A percentile compares a stretch with the other conserved stretches of the same genome.
These are phyloP conservation scores for Cryptus viduatorius DNA, from an alignment of 2,888 invertebrate genomes.

Conservation along the genomic window DNA sequence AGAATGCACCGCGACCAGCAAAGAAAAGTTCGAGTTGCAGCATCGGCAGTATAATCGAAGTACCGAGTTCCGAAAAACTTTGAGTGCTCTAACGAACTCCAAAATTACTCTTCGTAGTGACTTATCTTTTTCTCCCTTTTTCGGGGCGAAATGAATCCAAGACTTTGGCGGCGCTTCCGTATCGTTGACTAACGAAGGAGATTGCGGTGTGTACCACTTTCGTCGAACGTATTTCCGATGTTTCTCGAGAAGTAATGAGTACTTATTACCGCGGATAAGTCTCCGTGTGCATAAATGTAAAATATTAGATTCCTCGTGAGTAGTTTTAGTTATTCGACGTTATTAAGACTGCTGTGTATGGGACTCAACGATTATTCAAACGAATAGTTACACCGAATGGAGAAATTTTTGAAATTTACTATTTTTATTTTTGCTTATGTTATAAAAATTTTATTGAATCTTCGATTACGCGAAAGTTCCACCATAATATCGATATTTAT, in stretches of 20 bases:
- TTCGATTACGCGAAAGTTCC: neutral
- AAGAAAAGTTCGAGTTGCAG: conserved; percentile 81
- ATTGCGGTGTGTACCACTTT: neutral
- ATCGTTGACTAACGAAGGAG: neutral
- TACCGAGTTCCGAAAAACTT: conserved; percentile 80
- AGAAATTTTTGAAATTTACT: neutral
- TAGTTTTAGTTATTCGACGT: conserved; percentile 1
- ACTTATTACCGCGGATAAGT: conserved; percentile 1
- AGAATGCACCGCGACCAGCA: conserved; percentile 71
- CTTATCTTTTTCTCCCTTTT: conserved; percentile 1
- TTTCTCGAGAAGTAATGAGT: conserved; percentile 14
- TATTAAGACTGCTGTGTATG: conserved; percentile 6
- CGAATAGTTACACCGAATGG: neutral
- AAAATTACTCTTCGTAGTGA: neutral
- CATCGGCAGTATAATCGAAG: conserved; percentile 81
- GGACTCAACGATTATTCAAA: neutral
- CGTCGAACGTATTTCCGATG: conserved; percentile 12
- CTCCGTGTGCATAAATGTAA: conserved; percentile 20
- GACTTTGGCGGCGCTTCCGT: neutral
- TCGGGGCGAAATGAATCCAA: neutral
- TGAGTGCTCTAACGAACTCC: conserved; percentile 61
- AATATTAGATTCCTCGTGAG: conserved; percentile 8
- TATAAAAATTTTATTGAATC: neutral
- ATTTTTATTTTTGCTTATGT: neutral
- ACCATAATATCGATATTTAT: too few species aligned